phyloP scores from a whole-genome alignment of 2,888 invertebrate genomes.

The Nymphalis urticae region DNA sequence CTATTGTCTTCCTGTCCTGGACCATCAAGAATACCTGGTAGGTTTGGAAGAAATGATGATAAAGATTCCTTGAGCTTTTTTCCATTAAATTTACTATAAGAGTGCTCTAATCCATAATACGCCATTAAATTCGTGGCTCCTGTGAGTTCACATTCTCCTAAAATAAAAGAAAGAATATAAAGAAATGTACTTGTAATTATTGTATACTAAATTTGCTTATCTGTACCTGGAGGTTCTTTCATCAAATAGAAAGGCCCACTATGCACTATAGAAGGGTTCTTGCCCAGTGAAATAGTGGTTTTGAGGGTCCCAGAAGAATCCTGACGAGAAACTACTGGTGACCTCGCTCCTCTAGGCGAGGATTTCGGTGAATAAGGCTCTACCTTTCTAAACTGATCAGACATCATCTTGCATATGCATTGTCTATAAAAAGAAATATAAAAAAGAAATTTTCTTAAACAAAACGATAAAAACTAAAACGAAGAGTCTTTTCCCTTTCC shows the following conservation, averaged over 20 bases:
- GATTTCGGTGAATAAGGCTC: constrained; percentile 97
- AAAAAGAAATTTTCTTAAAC: constrained; percentile 67
- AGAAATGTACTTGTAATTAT: background rate
- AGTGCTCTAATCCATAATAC: constrained; percentile 97
- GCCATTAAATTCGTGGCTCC: constrained; percentile 98
- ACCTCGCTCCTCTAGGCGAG: constrained; percentile 95
- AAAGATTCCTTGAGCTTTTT: constrained; percentile 97
- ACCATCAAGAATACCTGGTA: constrained; percentile 97
- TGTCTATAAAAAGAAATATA: constrained; percentile 64
- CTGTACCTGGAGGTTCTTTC: constrained; percentile 95
- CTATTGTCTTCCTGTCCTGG: constrained; percentile 93
- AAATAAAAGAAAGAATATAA: constrained; percentile 26
- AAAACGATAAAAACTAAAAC: constrained; percentile 68
- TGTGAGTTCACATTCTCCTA: constrained; percentile 94
- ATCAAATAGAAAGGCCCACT: constrained; percentile 99
- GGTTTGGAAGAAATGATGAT: constrained; percentile 96
- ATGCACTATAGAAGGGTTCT: constrained; percentile 98
- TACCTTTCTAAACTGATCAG: constrained; percentile 95
- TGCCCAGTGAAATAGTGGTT: constrained; percentile 98
- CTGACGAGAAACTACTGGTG: constrained; percentile 97
- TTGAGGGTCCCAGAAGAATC: constrained; percentile 98
- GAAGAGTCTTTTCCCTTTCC: constrained; percentile 47
- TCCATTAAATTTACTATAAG: constrained; percentile 98
- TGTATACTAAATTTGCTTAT: background rate
- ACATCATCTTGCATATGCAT: constrained; percentile 91